phyloP scores from a whole-genome alignment of 2,797 vertebrate genomes.

The Mareca strepera region DNA sequence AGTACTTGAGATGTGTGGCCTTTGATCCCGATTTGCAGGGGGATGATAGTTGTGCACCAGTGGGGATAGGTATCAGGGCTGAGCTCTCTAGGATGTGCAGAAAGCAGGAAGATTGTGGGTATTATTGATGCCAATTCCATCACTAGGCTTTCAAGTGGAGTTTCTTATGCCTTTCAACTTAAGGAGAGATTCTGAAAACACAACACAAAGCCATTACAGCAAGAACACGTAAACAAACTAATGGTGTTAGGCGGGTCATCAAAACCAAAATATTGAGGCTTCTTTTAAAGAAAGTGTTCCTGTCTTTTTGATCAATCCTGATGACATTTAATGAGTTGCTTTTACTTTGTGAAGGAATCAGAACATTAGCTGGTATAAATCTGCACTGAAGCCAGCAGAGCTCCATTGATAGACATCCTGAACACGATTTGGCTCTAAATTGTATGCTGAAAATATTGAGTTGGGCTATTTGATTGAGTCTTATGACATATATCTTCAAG shows the following conservation, averaged over 20 bases:
- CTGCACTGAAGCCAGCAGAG: neutral
- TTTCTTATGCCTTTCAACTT: conserved; percentile 9
- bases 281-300: neutral
- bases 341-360: neutral
- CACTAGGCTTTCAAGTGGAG: conserved; percentile 44
- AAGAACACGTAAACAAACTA: conserved; percentile 30
- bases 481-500: neutral
- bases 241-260: neutral
- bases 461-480: neutral
- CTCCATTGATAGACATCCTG: neutral
- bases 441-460: neutral
- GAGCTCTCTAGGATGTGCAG: conserved; percentile 3
- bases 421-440: neutral
- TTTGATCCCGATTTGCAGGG: conserved; percentile 10
- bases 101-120: neutral
- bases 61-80: neutral
- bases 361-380: neutral
- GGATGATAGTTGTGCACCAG: neutral
- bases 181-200: conserved; percentile 4
- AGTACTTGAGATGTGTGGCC: neutral
- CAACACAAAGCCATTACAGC: conserved; percentile 11
- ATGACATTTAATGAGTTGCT: neutral
- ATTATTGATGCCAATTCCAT: conserved; percentile 46
- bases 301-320: neutral
- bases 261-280: neutral